Percentiles rank a stretch among this genome's conserved stretches.
Evolutionary conservation across 2,113 vertebrate species (phyloP).

Genomic region (Lynx canadensis): DNA sequence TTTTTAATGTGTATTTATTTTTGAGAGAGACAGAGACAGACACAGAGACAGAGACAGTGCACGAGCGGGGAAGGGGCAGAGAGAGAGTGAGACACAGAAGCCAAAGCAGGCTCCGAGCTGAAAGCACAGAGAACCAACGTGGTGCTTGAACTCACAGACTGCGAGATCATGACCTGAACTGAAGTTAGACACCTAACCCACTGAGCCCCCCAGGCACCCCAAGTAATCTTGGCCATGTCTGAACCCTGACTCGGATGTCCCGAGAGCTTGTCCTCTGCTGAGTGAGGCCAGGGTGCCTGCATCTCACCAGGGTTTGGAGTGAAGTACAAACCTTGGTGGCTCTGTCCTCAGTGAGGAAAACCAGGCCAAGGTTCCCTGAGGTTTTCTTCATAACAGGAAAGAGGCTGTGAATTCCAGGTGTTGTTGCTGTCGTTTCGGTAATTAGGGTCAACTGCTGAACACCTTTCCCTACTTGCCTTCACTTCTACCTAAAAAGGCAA

Average conservation of each 20-base stretch:
- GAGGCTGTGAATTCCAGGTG: not conserved
- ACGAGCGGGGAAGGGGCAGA: too few relatives aligned
- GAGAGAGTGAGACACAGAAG: too few relatives aligned
- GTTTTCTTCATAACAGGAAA: not conserved
- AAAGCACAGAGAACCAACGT: too few relatives aligned
- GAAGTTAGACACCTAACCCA: too few relatives aligned
- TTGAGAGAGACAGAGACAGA: too few relatives aligned
- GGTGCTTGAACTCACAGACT: too few relatives aligned
- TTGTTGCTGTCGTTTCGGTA: not conserved
- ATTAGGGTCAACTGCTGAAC: not conserved
- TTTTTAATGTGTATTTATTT: too few relatives aligned
- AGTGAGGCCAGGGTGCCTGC: not conserved
- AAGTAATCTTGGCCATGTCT: not conserved
- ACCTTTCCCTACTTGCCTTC: not conserved
- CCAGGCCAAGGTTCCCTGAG: not conserved
- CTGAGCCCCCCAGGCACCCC: too few relatives aligned
- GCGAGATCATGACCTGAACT: too few relatives aligned
- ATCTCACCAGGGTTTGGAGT: not conserved
- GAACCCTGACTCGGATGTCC: not conserved
- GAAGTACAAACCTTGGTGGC: not conserved
- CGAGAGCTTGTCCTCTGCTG: not conserved
- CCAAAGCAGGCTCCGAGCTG: too few relatives aligned
- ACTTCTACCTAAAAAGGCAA: not conserved
- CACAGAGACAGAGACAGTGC: too few relatives aligned
- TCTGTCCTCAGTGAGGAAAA: slow-evolving; percentile 33